Evolutionary conservation across 2,888 invertebrate species (phyloP).

Genomic region (Coremacera marginata): DNA sequence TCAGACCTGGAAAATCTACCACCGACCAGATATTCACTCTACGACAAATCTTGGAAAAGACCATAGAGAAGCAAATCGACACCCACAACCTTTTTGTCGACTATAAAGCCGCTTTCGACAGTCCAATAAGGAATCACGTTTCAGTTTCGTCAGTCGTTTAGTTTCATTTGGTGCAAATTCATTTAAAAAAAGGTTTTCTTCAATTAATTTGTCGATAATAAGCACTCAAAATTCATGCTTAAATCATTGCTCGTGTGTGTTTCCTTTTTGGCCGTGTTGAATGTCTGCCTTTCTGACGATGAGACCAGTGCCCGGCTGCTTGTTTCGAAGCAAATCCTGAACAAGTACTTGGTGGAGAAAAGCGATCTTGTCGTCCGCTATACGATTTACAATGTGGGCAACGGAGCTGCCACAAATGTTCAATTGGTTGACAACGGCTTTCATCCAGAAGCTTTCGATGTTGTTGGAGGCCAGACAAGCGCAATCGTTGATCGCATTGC

Average conservation of each 20-base stretch:
- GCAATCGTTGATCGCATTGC: slow-evolving; percentile 90
- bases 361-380: slow-evolving; percentile 97
- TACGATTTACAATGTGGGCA: slow-evolving; percentile 93
- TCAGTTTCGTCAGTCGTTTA: too few species aligned
- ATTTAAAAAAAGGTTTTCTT: neutral
- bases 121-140: too few species aligned
- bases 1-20: too few species aligned
- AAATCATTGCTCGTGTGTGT: slow-evolving; percentile 53
- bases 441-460: slow-evolving; percentile 90
- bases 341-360: slow-evolving; percentile 95
- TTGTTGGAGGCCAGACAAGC: slow-evolving; percentile 87
- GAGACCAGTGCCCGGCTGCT: slow-evolving; percentile 85
- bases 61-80: too few species aligned
- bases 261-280: slow-evolving; percentile 58
- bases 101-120: too few species aligned
- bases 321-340: slow-evolving; percentile 93
- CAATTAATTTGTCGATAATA: too few species aligned
- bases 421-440: slow-evolving; percentile 89
- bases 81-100: too few species aligned
- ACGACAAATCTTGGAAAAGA: too few species aligned
- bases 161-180: slow-evolving; percentile 1
- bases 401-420: slow-evolving; percentile 89
- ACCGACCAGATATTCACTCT: too few species aligned
- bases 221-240: slow-evolving; percentile 47
- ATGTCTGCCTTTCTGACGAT: slow-evolving; percentile 70